Evolutionary conservation across 1,140 invertebrate genomes (phyloP).

Genomic region (Philotrypesis tridentata): DNA sequence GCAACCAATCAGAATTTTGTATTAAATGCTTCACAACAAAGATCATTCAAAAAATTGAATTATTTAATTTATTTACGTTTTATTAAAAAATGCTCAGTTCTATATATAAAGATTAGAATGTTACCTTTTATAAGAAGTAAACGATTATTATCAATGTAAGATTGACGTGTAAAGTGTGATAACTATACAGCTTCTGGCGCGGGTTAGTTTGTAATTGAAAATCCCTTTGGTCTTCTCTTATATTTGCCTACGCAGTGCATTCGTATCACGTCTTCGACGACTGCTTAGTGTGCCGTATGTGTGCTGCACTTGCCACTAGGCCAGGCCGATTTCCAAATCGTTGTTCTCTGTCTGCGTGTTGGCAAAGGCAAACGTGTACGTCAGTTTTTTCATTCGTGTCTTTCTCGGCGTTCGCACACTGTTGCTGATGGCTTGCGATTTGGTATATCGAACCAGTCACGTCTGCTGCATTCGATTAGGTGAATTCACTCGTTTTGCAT

Average conservation of each 20-base stretch:
- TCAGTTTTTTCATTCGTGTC: background rate
- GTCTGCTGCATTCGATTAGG: slow-evolving; percentile 11
- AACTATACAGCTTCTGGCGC: background rate
- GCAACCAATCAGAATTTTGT: no score
- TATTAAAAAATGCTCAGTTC: no score
- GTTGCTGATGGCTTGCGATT: background rate
- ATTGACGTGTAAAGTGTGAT: no score
- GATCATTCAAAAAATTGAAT: no score
- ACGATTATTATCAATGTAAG: no score
- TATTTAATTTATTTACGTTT: no score
- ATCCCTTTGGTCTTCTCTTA: background rate
- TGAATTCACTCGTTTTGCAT: slow-evolving; percentile 19
- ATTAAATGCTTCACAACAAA: no score
- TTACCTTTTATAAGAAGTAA: no score
- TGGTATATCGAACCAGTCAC: slow-evolving; percentile 1
- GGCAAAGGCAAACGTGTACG: background rate
- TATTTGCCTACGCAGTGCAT: background rate
- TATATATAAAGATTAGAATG: no score
- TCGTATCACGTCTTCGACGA: slow-evolving; percentile 18
- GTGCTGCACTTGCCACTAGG: background rate
- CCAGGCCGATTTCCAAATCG: slow-evolving; percentile 14
- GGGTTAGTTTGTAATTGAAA: background rate
- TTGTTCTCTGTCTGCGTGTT: background rate
- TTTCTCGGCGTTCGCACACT: background rate
- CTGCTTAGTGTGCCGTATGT: background rate